Percentiles rank a stretch among this genome's conserved stretches.
Evolutionary conservation across 1,140 invertebrate genomes (phyloP).

Genomic region (Saccostrea echinata): DNA sequence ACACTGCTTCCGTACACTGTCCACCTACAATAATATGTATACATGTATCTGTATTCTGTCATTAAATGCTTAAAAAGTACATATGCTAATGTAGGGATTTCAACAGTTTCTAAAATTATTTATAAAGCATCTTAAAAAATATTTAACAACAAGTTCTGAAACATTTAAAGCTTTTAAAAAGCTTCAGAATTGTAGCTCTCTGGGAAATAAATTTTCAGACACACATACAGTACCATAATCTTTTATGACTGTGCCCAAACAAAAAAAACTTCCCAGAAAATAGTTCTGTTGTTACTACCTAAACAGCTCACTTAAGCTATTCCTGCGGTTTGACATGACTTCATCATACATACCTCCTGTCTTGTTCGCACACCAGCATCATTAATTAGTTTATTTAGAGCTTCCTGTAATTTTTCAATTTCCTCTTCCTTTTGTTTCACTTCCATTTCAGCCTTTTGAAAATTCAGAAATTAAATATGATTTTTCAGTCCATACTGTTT

Average conservation of each 20-base stretch:
- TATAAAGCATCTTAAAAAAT: not conserved
- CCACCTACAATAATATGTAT: constrained; percentile 67
- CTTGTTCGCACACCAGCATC: constrained; percentile 76
- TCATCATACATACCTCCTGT: constrained; percentile 68
- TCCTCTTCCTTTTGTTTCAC: constrained; percentile 74
- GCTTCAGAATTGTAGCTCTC: not conserved
- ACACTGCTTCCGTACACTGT: constrained; percentile 72
- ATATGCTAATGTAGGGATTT: no score
- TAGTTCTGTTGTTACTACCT: no score
- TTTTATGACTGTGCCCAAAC: no score
- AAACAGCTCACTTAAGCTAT: no score
- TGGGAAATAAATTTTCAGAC: not conserved
- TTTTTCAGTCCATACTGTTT: not conserved
- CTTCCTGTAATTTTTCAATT: constrained; percentile 69
- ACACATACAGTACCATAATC: no score
- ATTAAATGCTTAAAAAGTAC: no score
- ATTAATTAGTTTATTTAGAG: constrained; percentile 74
- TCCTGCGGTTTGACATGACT: not conserved
- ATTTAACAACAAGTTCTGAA: not conserved
- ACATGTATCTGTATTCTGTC: not conserved
- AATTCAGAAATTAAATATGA: not conserved
- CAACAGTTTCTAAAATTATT: not conserved
- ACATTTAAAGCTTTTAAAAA: not conserved
- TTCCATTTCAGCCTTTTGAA: constrained; percentile 67
- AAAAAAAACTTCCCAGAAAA: no score